These are phyloP conservation scores for Gambusia yucatana DNA, from an alignment of 2,797 vertebrate species.

Conservation along the genomic window DNA sequence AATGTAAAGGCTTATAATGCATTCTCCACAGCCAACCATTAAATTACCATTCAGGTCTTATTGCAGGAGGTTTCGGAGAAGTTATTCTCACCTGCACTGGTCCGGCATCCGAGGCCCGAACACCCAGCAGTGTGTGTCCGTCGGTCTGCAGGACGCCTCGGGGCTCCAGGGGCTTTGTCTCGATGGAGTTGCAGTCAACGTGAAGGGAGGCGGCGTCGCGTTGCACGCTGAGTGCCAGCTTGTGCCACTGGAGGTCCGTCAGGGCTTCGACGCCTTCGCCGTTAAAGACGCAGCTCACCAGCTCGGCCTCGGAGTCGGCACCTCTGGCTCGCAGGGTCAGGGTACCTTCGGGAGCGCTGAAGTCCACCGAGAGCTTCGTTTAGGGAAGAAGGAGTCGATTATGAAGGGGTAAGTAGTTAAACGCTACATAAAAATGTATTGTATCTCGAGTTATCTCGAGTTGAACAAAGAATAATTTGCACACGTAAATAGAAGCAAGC, in stretches of 20 bases:
- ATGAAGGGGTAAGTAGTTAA: slow-evolving; percentile 19
- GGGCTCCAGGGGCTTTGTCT: slow-evolving; percentile 86
- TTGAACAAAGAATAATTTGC: slow-evolving; percentile 27
- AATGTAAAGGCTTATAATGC: neutral
- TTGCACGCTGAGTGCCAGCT: slow-evolving; percentile 87
- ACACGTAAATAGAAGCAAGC: slow-evolving; percentile 22
- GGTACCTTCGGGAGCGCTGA: slow-evolving; percentile 86
- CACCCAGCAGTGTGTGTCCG: slow-evolving; percentile 87
- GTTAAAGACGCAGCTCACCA: slow-evolving; percentile 79
- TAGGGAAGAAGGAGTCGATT: neutral
- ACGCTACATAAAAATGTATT: slow-evolving; percentile 8
- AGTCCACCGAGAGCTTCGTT: slow-evolving; percentile 88
- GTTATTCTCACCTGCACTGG: slow-evolving; percentile 80
- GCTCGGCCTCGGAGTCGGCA: slow-evolving; percentile 42
- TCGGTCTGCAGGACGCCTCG: slow-evolving; percentile 60
- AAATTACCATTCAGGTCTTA: neutral
- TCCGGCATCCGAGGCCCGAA: slow-evolving; percentile 82
- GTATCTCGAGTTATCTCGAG: slow-evolving; percentile 10
- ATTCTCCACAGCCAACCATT: neutral
- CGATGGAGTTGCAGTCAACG: slow-evolving; percentile 89
- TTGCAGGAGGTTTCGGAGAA: neutral
- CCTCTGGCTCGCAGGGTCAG: slow-evolving; percentile 84
- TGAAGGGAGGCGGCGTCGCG: slow-evolving; percentile 81
- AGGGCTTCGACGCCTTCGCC: slow-evolving; percentile 86
- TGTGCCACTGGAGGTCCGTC: slow-evolving; percentile 92